phyloP scores from a whole-genome alignment of 1,140 invertebrate genomes.

The Aphis gossypii region DNA sequence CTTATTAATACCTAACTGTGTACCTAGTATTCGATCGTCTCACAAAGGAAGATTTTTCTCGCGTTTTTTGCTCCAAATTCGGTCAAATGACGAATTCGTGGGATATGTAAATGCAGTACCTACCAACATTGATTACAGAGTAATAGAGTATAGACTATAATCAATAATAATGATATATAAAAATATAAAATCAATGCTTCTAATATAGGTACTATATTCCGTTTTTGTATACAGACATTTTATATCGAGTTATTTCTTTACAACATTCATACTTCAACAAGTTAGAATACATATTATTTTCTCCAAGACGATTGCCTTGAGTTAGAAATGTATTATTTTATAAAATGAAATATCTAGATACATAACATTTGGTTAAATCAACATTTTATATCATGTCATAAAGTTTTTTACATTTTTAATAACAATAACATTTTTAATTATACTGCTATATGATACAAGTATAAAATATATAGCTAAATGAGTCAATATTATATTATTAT shows the following conservation, averaged over 20 bases:
- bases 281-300: neutral
- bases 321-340: neutral
- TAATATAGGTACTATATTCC: too few relatives aligned
- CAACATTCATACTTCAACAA: neutral
- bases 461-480: neutral
- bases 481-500: neutral
- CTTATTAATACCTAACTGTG: neutral
- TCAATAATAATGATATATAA: too few relatives aligned
- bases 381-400: neutral
- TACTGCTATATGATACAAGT: neutral
- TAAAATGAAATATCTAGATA: neutral
- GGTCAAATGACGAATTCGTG: neutral
- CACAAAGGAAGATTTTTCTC: neutral
- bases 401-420: neutral
- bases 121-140: too few relatives aligned
- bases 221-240: neutral
- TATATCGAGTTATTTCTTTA: neutral
- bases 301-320: neutral
- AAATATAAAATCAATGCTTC: too few relatives aligned
- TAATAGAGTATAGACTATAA: too few relatives aligned
- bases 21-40: neutral
- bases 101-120: neutral
- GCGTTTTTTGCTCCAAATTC: neutral
- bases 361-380: neutral
- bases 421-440: neutral